Base-by-base conservation (phyloP, 2,888 invertebrate species). In the Apocheima hispidaria region DNA sequence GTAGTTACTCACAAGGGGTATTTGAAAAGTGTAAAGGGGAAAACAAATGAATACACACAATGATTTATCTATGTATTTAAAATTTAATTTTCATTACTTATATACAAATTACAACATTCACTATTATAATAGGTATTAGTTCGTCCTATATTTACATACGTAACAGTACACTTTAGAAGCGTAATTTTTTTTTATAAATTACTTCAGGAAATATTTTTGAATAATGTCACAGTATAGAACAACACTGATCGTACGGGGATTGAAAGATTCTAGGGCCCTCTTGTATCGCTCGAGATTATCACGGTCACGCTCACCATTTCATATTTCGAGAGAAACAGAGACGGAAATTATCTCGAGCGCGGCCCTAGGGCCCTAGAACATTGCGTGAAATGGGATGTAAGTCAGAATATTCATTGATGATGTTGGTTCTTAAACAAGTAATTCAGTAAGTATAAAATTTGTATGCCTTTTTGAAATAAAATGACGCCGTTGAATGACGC, bases 51-150 rank as follows among this genome's bases (percentile, higher is more conserved):
- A 79, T 81, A 87, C 86, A 72, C 88, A 87, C 86, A 80, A 82
- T 86, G 66, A 71, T 86, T n/a, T 91, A 91, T 92, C 91, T 92
- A 92, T 92, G 91, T 92, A 92, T 92, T 91, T 92, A 91, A 92
- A 92, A 92, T 92, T 92, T 92, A 92, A 91, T 92, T 91, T 90
- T 90, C 88, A 84, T 91, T 92, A 92, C 92, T 90, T 92, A 92
- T 92, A 92, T 92, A 92, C 92, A 92, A 90, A 92, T 92, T 90
- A 92, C 92, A 92, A 92, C 92, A 92, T 92, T 92, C 81, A 92
- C 91, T 92, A 92, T 90, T 88, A 90, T 89, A 89, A 83, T 91
- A 90, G 85, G 83, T 88, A 90, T 90, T 88, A 91, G 90, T 90
- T 87, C 82, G 81, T 88, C 83, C 90, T 92, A 92, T 92, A 92